Base-by-base conservation (phyloP, 2,113 vertebrate species). In the Xyrauchen texanus region DNA sequence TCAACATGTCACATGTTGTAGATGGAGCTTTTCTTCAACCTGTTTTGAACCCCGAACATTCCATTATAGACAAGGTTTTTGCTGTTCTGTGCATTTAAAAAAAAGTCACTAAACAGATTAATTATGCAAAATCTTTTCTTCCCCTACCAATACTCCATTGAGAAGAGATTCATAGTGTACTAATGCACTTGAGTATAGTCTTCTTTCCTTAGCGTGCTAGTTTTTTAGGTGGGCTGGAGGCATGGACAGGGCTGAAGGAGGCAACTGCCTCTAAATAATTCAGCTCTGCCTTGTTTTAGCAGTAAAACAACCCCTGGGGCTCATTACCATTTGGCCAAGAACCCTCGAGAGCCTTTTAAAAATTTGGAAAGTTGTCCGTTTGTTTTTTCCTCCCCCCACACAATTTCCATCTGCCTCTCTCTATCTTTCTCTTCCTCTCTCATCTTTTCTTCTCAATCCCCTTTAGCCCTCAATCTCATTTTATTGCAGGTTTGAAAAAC, bases 251-350 rank as follows among this genome's bases (percentile, higher is more conserved):
- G 52, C 6, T 63, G 47, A 52, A 16, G 44, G 52, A 71, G 58
- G 75, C 67, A 75, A 68, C 42, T 64, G 34, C 84, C 78, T 77
- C 88, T 90, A 88, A 90, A 91, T 90, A 89, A 91, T 91, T 90
- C 87, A 88, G 84, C 79, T 0, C 84, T 84, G 85, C 82, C 88
- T 90, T 88, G 88, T 93, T 91, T 90, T 86, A 81, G 88, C 83
- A 86, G 86, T 88, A 91, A 91, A 93, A 86, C 87, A 87, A 87
- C 85, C 87, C 90, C 88, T 86, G 88, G 90, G 88, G 88, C 89
- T 91, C 89, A 87, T 92, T 92, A 92, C 88, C 88, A 91, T 91
- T 92, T 91, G 91, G 90, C 91, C 85, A 72, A 76, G 87, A 86
- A 88, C 89, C 90, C 87, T 90, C 74, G 55, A 89, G 87, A 69